Conservation (phyloP, 2,888 invertebrate species). For the Brachypterus glaber region DNA sequence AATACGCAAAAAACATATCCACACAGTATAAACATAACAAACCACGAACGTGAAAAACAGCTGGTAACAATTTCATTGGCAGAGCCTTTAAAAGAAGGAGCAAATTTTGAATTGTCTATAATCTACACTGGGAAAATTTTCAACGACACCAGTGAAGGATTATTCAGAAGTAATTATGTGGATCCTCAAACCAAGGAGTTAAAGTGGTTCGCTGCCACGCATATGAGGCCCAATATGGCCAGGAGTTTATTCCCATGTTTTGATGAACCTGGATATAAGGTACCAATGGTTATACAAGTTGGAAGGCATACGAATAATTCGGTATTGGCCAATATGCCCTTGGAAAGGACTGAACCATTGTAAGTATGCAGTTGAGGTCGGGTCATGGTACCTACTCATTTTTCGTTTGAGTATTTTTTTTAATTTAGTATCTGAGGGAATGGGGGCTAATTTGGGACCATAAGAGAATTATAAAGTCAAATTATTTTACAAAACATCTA, state of each 20-base stretch:
- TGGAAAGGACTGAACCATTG: conserved; percentile 50
- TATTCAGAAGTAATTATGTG: conserved; percentile 60
- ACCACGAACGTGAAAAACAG: conserved; percentile 52
- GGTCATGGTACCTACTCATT: too few relatives aligned
- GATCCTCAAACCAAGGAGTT: conserved; percentile 36
- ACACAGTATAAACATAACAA: too few relatives aligned
- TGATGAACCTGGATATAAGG: conserved; percentile 69
- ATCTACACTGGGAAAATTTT: conserved; percentile 57
- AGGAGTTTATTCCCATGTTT: conserved; percentile 73
- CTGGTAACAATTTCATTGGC: conserved; percentile 52
- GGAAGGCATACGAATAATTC: conserved; percentile 50
- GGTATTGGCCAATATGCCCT: conserved; percentile 56
- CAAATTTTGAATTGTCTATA: conserved; percentile 53
- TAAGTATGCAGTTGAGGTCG: too few relatives aligned
- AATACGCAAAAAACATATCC: too few relatives aligned
- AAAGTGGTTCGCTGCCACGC: conserved; percentile 54
- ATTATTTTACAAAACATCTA: too few relatives aligned
- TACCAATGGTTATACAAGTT: conserved; percentile 55
- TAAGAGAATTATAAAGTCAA: too few relatives aligned
- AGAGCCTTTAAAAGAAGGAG: conserved; percentile 46
- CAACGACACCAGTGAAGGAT: conserved; percentile 54
- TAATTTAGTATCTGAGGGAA: too few relatives aligned
- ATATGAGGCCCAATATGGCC: conserved; percentile 63
- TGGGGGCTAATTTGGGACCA: too few relatives aligned
- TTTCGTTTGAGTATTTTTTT: too few relatives aligned